A percentile compares a stretch with the other conserved stretches of the same genome.
phyloP scores from a whole-genome alignment of 2,797 vertebrate genomes.

The Chaenodraco wilsoni region DNA sequence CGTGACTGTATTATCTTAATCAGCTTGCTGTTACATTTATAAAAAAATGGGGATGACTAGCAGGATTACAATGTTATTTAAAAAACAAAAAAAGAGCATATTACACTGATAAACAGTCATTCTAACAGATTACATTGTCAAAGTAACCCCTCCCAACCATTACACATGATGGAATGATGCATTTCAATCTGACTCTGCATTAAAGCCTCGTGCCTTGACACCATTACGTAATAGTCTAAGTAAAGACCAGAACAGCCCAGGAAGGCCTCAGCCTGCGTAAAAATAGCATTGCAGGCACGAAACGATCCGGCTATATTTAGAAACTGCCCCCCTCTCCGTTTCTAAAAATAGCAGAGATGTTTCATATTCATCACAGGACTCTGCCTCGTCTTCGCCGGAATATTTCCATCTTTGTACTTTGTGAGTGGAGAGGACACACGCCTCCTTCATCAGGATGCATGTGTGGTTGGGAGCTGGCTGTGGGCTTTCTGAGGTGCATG shows the following conservation, averaged over 20 bases:
- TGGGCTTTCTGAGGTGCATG: conserved; percentile 34
- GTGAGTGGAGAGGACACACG: conserved; percentile 47
- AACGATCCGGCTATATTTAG: conserved; percentile 71
- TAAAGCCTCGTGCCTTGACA: conserved; percentile 37
- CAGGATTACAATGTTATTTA: too few species aligned
- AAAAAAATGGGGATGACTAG: too few species aligned
- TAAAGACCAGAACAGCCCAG: conserved; percentile 57
- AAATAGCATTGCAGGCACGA: conserved; percentile 68
- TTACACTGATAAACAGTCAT: too few species aligned
- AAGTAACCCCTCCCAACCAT: too few species aligned
- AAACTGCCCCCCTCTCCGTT: conserved; percentile 1
- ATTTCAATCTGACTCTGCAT: conserved; percentile 39
- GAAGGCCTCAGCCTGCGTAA: conserved; percentile 58
- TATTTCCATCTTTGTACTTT: conserved; percentile 27
- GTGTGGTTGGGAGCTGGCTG: conserved; percentile 39
- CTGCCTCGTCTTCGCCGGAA: conserved; percentile 37
- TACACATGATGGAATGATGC: conserved; percentile 27
- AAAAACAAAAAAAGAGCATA: too few species aligned
- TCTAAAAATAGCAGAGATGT: conserved; percentile 70
- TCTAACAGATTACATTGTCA: too few species aligned
- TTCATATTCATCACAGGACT: conserved; percentile 47
- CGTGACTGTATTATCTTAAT: too few species aligned
- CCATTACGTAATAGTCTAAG: conserved; percentile 70
- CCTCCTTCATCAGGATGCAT: conserved; percentile 39
- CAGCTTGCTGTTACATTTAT: too few species aligned